Conservation (phyloP, 1,140 invertebrate species). For the Aethina tumida region DNA sequence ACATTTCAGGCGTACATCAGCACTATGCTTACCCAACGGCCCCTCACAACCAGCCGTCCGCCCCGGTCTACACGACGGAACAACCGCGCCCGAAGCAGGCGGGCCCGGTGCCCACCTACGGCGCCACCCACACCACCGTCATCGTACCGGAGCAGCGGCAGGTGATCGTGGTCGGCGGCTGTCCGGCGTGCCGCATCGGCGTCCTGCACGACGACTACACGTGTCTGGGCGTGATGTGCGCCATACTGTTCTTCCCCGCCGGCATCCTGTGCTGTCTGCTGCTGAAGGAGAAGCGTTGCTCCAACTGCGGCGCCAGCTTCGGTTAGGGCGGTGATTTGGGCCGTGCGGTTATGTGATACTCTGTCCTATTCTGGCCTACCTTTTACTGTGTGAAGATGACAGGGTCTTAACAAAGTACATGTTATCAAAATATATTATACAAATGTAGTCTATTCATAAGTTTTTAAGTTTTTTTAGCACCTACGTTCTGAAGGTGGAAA, state of each 20-base stretch:
- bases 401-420: no score
- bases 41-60: conserved; percentile 11
- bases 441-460: no score
- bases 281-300: conserved; percentile 67
- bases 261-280: conserved; percentile 74
- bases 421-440: no score
- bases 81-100: conserved; percentile 3
- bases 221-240: conserved; percentile 69
- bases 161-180: conserved; percentile 66
- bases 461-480: no score
- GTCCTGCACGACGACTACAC: conserved; percentile 77
- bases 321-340: no score
- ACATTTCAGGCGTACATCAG: conserved; percentile 14
- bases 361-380: no score
- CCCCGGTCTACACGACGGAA: no score
- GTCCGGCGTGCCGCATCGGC: conserved; percentile 74
- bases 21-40: conserved; percentile 6
- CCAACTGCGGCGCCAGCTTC: conserved; percentile 76
- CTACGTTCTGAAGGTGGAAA: no score
- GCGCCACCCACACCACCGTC: conserved; percentile 24
- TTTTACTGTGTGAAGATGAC: no score
- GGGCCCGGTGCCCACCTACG: conserved; percentile 6
- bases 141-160: conserved; percentile 42
- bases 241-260: conserved; percentile 76
- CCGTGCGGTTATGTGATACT: no score